Conservation (phyloP, 2,113 vertebrate species). For the Neofelis nebulosa region DNA sequence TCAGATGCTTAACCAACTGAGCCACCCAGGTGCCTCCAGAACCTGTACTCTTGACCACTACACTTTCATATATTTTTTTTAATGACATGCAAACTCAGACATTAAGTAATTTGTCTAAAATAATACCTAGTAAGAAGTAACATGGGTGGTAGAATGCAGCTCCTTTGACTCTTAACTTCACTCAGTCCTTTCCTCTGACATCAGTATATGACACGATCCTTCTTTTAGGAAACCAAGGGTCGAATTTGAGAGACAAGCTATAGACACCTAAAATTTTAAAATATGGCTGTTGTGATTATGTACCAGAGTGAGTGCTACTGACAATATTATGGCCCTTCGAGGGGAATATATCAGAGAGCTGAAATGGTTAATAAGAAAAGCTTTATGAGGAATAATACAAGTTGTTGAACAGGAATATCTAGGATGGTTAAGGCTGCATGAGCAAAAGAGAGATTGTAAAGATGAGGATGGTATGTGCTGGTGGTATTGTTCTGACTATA, state of each 20-base stretch:
- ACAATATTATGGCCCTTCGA: background rate
- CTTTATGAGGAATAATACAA: background rate
- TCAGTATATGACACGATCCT: background rate
- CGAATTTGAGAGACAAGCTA: slow-evolving; percentile 28
- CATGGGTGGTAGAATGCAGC: background rate
- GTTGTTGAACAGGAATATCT: slow-evolving; percentile 18
- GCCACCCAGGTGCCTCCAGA: background rate
- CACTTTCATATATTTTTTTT: slow-evolving; percentile 8
- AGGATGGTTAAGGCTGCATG: background rate
- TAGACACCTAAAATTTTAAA: background rate
- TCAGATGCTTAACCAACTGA: too few relatives aligned
- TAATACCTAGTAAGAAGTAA: background rate
- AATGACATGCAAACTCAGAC: background rate
- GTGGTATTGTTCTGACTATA: background rate
- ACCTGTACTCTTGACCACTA: background rate
- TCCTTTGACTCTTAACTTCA: background rate
- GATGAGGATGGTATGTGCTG: background rate
- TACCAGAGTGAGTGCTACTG: background rate
- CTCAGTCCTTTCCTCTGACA: background rate
- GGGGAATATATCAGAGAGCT: background rate
- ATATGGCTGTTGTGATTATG: background rate
- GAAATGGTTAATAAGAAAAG: slow-evolving; percentile 23
- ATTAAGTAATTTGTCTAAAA: slow-evolving; percentile 13
- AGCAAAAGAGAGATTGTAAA: background rate
- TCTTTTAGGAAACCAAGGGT: slow-evolving; percentile 6